Conservation (phyloP, 2,888 invertebrate species). For the Drosophila ezoana region DNA sequence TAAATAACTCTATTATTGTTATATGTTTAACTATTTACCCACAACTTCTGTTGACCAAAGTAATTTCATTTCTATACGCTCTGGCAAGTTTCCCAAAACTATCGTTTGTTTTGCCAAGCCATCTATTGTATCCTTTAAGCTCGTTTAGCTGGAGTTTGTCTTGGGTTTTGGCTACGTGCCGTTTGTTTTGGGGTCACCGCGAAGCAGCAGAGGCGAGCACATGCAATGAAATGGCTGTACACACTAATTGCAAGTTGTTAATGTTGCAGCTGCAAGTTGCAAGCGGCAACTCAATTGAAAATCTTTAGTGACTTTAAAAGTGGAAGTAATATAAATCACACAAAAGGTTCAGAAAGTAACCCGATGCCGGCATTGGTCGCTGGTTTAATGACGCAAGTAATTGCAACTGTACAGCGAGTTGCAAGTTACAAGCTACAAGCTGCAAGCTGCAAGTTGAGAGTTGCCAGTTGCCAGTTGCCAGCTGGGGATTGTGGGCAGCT, state of each 20-base stretch:
- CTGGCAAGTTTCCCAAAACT: constrained; percentile 2
- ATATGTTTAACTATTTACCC: not conserved
- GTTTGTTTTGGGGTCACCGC: constrained; percentile 38
- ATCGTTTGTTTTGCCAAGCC: constrained; percentile 9
- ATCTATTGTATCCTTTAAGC: constrained; percentile 26
- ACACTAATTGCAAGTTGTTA: constrained; percentile 61
- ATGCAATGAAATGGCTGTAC: constrained; percentile 33
- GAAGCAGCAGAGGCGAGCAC: constrained; percentile 7
- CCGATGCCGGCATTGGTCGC: constrained; percentile 56
- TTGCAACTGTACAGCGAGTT: constrained; percentile 56
- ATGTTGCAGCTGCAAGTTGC: constrained; percentile 51
- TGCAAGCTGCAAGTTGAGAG: constrained; percentile 37
- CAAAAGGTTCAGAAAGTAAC: constrained; percentile 71
- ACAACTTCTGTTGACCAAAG: constrained; percentile 14
- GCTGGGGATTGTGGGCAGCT: constrained; percentile 39
- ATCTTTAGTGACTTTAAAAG: constrained; percentile 69
- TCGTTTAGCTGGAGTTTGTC: constrained; percentile 21
- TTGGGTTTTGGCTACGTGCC: constrained; percentile 52
- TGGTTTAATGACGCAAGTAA: constrained; percentile 75
- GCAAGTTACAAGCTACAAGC: constrained; percentile 40
- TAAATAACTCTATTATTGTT: not conserved
- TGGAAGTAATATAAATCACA: constrained; percentile 75
- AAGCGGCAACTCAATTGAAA: constrained; percentile 56
- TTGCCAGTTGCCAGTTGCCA: constrained; percentile 24
- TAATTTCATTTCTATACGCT: constrained; percentile 8